phyloP scores from a whole-genome alignment of 2,113 vertebrate species.

The Cynopterus brachyotis region DNA sequence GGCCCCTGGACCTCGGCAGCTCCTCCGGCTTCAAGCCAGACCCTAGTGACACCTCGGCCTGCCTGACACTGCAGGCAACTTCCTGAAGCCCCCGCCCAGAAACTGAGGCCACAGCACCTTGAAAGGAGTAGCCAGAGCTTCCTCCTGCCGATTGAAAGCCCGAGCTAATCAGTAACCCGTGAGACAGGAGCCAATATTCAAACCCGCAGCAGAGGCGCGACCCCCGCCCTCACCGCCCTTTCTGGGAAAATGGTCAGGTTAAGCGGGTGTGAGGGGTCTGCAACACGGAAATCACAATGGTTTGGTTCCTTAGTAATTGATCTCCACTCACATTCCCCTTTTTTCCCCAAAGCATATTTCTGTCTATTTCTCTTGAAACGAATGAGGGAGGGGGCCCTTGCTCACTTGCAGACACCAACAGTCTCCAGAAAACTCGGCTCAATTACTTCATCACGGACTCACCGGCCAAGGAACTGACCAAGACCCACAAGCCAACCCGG shows the following conservation, averaged over 20 bases:
- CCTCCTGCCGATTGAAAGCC: slow-evolving; percentile 67
- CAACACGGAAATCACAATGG: slow-evolving; percentile 27
- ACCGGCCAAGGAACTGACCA: slow-evolving; percentile 68
- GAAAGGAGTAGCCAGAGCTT: slow-evolving; percentile 63
- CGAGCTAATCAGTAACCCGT: slow-evolving; percentile 78
- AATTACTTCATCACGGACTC: slow-evolving; percentile 50
- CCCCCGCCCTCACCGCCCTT: background rate
- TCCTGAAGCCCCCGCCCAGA: slow-evolving; percentile 65
- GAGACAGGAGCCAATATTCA: slow-evolving; percentile 65
- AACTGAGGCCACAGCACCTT: slow-evolving; percentile 67
- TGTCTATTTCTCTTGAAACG: slow-evolving; percentile 69
- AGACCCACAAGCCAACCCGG: slow-evolving; percentile 51
- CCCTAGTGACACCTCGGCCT: slow-evolving; percentile 29
- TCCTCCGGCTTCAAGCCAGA: slow-evolving; percentile 13
- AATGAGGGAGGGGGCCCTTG: slow-evolving; percentile 34
- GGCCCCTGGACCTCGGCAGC: background rate
- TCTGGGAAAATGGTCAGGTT: background rate
- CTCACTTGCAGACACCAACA: slow-evolving; percentile 68
- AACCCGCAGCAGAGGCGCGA: background rate
- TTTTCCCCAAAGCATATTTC: background rate
- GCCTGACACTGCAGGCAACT: slow-evolving; percentile 59
- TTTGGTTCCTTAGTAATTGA: slow-evolving; percentile 55
- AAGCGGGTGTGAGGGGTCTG: slow-evolving; percentile 25
- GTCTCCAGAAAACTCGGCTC: slow-evolving; percentile 80
- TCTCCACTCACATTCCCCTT: background rate